Conservation (phyloP, 2,888 invertebrate genomes). For the Encarsia formosa region DNA sequence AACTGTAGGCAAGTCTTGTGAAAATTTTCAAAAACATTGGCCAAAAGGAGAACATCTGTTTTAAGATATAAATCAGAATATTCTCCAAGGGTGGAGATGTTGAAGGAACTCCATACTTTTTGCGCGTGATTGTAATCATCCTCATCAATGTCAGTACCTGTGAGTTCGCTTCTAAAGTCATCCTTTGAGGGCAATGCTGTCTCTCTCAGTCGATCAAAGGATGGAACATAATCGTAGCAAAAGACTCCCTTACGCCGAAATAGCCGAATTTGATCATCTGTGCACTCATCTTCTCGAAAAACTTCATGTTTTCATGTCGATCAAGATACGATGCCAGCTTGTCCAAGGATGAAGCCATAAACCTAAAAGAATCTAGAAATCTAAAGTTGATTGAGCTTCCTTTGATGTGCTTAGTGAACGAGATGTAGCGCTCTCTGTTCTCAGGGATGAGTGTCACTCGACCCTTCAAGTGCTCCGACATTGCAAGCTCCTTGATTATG, state of each 20-base stretch:
- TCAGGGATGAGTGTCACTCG: constrained; percentile 31
- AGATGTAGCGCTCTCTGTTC: constrained; percentile 41
- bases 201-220: not conserved
- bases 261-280: not conserved
- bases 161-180: not conserved
- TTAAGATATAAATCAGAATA: constrained; percentile 36
- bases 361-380: constrained; percentile 23
- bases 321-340: constrained; percentile 9
- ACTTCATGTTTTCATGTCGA: not conserved
- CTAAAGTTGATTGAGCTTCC: constrained; percentile 11
- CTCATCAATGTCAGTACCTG: not conserved
- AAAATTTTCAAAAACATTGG: constrained; percentile 3
- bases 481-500: constrained; percentile 28
- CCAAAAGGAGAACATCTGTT: constrained; percentile 34
- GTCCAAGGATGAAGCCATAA: constrained; percentile 15
- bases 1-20: constrained; percentile 4
- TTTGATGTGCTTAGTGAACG: constrained; percentile 13
- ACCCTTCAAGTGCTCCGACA: constrained; percentile 24
- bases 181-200: not conserved
- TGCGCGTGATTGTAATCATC: not conserved
- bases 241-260: not conserved
- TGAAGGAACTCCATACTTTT: not conserved
- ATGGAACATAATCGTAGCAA: not conserved
- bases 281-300: not conserved
- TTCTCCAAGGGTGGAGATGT: constrained; percentile 13